These are phyloP conservation scores for Acanthosoma haemorrhoidale DNA, from an alignment of 2,888 invertebrate genomes.

Conservation along the genomic window DNA sequence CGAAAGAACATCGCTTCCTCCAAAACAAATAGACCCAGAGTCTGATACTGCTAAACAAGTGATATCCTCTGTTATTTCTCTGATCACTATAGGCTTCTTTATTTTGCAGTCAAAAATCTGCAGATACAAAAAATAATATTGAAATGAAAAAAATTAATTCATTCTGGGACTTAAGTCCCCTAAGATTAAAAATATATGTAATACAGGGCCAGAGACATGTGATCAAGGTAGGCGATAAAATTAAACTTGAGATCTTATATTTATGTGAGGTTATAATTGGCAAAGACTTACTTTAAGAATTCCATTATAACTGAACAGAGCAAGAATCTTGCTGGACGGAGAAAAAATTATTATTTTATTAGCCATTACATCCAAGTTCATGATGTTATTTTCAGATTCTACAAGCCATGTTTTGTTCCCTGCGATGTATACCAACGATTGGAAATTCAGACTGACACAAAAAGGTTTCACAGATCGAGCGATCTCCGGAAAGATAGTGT, in stretches of 20 bases:
- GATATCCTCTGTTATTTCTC: background rate
- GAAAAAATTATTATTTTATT: constrained; percentile 5
- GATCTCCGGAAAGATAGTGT: background rate
- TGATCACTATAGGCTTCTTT: background rate
- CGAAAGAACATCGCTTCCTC: background rate
- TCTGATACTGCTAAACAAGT: constrained; percentile 19
- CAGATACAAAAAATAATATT: no score
- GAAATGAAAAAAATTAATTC: no score
- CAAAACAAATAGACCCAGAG: constrained; percentile 2
- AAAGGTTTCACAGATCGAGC: background rate
- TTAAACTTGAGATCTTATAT: no score
- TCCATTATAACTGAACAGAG: background rate
- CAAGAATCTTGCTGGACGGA: constrained; percentile 5
- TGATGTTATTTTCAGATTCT: background rate
- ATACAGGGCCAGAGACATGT: no score
- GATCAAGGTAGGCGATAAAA: no score
- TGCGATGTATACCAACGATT: background rate
- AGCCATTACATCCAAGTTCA: background rate
- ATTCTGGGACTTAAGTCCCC: no score
- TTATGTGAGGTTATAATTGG: no score
- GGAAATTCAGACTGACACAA: background rate
- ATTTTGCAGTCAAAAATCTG: background rate
- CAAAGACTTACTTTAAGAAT: background rate
- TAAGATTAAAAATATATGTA: no score
- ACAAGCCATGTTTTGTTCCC: background rate